phyloP scores from a whole-genome alignment of 1,140 invertebrate species.

The Pseudomyrmex cubaensis region DNA sequence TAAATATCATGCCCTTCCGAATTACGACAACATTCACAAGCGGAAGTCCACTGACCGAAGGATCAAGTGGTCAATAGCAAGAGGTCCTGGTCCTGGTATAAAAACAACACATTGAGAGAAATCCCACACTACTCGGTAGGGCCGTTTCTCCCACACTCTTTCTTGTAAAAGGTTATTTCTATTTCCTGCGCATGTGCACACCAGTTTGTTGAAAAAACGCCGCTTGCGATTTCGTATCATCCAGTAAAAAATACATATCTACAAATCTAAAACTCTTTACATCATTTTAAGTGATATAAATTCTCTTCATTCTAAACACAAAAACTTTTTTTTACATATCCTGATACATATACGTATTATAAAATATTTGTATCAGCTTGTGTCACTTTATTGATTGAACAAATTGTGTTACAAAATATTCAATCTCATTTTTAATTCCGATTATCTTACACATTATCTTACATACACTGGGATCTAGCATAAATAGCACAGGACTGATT shows the following conservation, averaged over 20 bases:
- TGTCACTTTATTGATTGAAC: conserved; percentile 13
- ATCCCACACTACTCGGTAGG: background rate
- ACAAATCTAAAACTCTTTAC: too few species aligned
- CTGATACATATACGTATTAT: background rate
- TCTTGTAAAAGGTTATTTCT: conserved; percentile 46
- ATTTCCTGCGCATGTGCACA: conserved; percentile 50
- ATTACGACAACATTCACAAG: conserved; percentile 67
- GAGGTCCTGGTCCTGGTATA: conserved; percentile 44
- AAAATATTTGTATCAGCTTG: conserved; percentile 20
- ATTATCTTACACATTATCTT: background rate
- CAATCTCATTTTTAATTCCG: conserved; percentile 4
- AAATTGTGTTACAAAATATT: conserved; percentile 25
- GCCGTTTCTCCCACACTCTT: conserved; percentile 39
- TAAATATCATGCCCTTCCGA: conserved; percentile 50
- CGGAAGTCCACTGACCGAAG: conserved; percentile 78
- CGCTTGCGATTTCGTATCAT: conserved; percentile 35
- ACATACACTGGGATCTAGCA: background rate
- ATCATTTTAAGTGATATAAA: background rate
- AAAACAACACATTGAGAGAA: conserved; percentile 69
- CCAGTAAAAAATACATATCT: background rate
- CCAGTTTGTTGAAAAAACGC: conserved; percentile 36
- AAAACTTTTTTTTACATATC: background rate
- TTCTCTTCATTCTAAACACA: background rate
- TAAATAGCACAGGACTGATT: conserved; percentile 41
- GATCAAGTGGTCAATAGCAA: conserved; percentile 76